These are phyloP conservation scores for Ophioninae sp. DNA, from an alignment of 2,888 invertebrate species.

Conservation along the genomic window DNA sequence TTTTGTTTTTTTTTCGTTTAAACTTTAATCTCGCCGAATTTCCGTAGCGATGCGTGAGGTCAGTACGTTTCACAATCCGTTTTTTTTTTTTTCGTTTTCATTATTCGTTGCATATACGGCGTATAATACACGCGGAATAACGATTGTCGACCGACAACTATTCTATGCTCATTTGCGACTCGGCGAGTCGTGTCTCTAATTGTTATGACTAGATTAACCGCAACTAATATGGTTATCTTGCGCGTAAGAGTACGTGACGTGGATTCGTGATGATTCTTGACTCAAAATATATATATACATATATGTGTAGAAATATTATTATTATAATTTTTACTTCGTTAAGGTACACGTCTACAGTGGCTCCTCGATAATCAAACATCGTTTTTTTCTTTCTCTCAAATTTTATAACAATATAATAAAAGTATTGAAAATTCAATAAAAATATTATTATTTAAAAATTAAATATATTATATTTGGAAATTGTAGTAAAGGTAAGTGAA, in stretches of 20 bases:
- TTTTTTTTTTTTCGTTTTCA: not conserved
- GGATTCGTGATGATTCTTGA: slow-evolving; percentile 60
- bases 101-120: not conserved
- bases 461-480: no score
- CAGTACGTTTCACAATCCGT: slow-evolving; percentile 10
- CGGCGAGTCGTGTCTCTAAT: slow-evolving; percentile 65
- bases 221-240: slow-evolving; percentile 70
- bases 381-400: no score
- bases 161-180: slow-evolving; percentile 48
- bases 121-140: slow-evolving; percentile 36
- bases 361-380: slow-evolving; percentile 18
- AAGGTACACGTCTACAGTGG: slow-evolving; percentile 24
- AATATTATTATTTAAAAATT: no score
- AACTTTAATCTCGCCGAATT: slow-evolving; percentile 13
- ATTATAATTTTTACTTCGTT: slow-evolving; percentile 42
- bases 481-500: no score
- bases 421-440: no score
- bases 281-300: not conserved
- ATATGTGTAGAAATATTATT: slow-evolving; percentile 6
- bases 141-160: slow-evolving; percentile 49
- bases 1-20: slow-evolving; percentile 13
- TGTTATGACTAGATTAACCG: slow-evolving; percentile 72
- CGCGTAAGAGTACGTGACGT: slow-evolving; percentile 68
- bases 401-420: no score
- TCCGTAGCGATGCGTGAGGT: slow-evolving; percentile 35